Percentiles rank a stretch among this genome's conserved stretches.
Evolutionary conservation across 2,113 vertebrate species (phyloP).

Genomic region (Antechinus flavipes): DNA sequence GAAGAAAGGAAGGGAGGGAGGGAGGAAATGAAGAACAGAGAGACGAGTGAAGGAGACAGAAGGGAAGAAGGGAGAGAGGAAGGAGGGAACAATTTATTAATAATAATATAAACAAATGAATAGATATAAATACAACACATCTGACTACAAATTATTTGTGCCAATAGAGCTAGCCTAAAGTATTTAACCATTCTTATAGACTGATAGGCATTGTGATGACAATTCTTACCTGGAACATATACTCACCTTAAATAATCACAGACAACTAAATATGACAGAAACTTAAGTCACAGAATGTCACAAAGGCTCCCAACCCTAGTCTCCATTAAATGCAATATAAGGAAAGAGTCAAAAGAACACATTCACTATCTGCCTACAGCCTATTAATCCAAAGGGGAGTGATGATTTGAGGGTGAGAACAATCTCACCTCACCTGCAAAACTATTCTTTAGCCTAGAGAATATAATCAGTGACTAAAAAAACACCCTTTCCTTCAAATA

Average conservation of each 20-base stretch:
- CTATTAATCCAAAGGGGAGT: neutral
- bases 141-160: neutral
- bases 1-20: neutral
- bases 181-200: neutral
- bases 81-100: neutral
- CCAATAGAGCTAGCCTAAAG: neutral
- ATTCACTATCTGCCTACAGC: neutral
- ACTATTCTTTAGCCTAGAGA: neutral
- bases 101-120: neutral
- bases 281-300: neutral
- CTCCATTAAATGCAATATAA: neutral
- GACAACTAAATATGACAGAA: neutral
- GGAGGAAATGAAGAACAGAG: no score
- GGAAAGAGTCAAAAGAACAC: constrained; percentile 16
- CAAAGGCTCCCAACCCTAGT: neutral
- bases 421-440: neutral
- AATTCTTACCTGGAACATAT: neutral
- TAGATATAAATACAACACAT: neutral
- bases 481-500: neutral
- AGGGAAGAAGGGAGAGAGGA: neutral
- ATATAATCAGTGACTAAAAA: neutral
- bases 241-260: constrained; percentile 5
- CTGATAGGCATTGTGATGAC: neutral
- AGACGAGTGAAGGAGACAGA: no score
- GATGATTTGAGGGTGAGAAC: neutral